Evolutionary conservation across 2,113 vertebrate genomes (phyloP).

Genomic region (Pelvicachromis taeniatus): DNA sequence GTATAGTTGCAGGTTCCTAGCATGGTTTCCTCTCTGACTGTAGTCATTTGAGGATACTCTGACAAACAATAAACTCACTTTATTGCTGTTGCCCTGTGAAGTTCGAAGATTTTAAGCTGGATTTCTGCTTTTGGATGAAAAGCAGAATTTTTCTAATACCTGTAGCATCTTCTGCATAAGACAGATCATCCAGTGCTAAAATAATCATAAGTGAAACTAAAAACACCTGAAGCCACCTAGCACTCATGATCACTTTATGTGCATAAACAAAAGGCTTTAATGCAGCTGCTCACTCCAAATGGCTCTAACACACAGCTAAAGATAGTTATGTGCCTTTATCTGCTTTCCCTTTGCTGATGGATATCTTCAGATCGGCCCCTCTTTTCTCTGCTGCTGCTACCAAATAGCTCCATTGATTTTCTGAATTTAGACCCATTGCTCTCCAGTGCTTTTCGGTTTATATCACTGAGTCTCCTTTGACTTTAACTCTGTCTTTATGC

Average conservation of each 20-base stretch:
- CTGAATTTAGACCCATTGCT: neutral
- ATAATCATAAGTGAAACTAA: neutral
- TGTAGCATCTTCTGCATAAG: neutral
- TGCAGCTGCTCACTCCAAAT: neutral
- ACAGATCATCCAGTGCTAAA: neutral
- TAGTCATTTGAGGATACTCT: neutral
- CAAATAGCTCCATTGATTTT: neutral
- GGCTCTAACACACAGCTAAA: neutral
- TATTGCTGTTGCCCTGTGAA: neutral
- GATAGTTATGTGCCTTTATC: neutral
- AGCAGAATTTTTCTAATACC: neutral
- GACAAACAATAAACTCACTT: neutral
- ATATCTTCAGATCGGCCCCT: neutral
- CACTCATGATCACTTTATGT: neutral
- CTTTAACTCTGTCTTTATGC: neutral
- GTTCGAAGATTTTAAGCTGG: neutral
- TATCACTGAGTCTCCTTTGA: neutral
- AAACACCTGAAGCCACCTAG: neutral
- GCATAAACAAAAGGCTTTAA: neutral
- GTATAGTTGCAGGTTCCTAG: neutral
- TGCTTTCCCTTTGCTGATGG: neutral
- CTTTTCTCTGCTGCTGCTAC: neutral
- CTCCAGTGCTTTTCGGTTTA: neutral
- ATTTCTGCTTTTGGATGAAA: neutral
- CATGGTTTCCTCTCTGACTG: neutral